Evolutionary conservation across 1,140 invertebrate species (phyloP).

Genomic region (Cyphomyrmex costatus): DNA sequence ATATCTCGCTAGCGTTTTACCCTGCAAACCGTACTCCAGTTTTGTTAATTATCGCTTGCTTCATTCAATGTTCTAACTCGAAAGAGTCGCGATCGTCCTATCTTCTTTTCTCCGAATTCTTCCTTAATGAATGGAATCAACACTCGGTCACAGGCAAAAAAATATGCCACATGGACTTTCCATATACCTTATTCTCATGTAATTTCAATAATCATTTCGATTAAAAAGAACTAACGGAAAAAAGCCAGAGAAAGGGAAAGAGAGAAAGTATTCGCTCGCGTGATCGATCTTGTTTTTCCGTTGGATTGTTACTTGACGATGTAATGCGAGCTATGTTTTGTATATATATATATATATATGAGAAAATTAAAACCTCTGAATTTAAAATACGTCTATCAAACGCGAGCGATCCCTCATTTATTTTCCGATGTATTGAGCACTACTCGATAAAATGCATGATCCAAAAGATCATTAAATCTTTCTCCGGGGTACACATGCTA

Average conservation of each 20-base stretch:
- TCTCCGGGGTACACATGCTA: slow-evolving; percentile 14
- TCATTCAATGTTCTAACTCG: slow-evolving; percentile 52
- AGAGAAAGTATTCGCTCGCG: slow-evolving; percentile 24
- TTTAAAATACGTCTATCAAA: slow-evolving; percentile 33
- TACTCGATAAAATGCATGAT: slow-evolving; percentile 52
- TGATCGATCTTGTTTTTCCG: slow-evolving; percentile 21
- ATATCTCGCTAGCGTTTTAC: slow-evolving; percentile 61
- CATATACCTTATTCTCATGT: slow-evolving; percentile 50
- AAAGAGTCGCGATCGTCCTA: slow-evolving; percentile 25
- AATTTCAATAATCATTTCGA: slow-evolving; percentile 53
- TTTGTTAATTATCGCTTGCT: slow-evolving; percentile 44
- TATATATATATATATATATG: no score
- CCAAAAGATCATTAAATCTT: slow-evolving; percentile 17
- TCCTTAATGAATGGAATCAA: slow-evolving; percentile 46
- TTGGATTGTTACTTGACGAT: slow-evolving; percentile 37
- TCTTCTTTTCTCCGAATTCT: slow-evolving; percentile 41
- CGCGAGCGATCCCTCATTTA: slow-evolving; percentile 7
- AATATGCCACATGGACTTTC: slow-evolving; percentile 59
- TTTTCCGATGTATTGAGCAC: slow-evolving; percentile 15
- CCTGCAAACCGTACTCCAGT: slow-evolving; percentile 58
- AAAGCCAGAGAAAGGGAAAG: background rate
- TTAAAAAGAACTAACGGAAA: slow-evolving; percentile 61
- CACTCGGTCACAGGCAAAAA: slow-evolving; percentile 61
- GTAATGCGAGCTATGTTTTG: slow-evolving; percentile 52
- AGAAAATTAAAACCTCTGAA: slow-evolving; percentile 21